Evolutionary conservation across 2,113 vertebrate genomes (phyloP), one percentile per base, ranked within the genome.

Genomic region (Hucho hucho): DNA sequence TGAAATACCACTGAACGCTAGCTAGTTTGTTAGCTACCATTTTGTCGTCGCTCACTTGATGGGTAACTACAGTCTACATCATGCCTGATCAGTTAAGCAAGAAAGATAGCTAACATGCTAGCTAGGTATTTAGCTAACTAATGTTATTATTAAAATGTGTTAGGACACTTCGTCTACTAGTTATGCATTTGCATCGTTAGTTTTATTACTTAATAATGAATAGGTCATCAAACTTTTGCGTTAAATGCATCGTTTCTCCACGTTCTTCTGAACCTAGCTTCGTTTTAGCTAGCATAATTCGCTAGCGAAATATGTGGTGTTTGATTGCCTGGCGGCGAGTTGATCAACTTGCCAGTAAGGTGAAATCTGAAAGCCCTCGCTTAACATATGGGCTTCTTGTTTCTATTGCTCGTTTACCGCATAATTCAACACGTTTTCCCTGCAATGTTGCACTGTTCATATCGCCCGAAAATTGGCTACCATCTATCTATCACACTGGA

Each of bases 11-110:
- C 28, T 16, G 6, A 67, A 20, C 64, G 18, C 14, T n/a, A 20
- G 64, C 64, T 4, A 64, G 24, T 26, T 64, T 16, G 64, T 28
- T 32, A 67, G 29, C 65, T 67, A 67, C 65, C 65, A 67, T 67
- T 67, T 67, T 67, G 65, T 67, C 65, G 14, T 32, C 18, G 18
- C 26, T 37, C 29, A 65, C 29, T 67, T 20, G 20, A 29, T 32
- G 18, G 29, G 13, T 28, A 65, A 65, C 25, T 20, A 67, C 25
- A 24, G 32, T 7, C 32, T 32, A 32, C 13, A 26, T 14, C 4
- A 65, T 65, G 25, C 28, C 64, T 28, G 65, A n/a, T 16, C 43
- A 37, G 65, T 65, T 65, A 28, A 28, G 12, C 25, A 65, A 6
- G 64, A 28, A 28, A 65, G 25, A 28, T n/a, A 4, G 18, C 18